A percentile compares a stretch with the other conserved stretches of the same genome.
Evolutionary conservation across 2,888 invertebrate genomes (phyloP).

Genomic region (Epiperipatus broadwayi): DNA sequence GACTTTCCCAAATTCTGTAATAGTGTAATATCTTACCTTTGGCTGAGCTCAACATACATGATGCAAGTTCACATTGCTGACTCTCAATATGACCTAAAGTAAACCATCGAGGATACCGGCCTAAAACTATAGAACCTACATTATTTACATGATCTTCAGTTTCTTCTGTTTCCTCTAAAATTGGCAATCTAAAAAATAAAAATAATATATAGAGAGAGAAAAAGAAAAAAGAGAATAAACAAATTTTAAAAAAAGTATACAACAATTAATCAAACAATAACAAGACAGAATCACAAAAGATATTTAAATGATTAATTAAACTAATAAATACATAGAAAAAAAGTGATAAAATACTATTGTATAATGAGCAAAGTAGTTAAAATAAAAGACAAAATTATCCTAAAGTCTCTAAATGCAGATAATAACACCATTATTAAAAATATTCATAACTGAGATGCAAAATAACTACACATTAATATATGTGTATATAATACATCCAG

Average conservation of each 20-base stretch:
- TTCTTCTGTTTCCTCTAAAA: conserved; percentile 51
- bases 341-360: too few species aligned
- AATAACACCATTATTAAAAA: too few species aligned
- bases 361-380: too few species aligned
- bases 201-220: neutral
- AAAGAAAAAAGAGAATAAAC: conserved; percentile 5
- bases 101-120: conserved; percentile 51
- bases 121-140: conserved; percentile 36
- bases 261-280: neutral
- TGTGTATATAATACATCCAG: too few species aligned
- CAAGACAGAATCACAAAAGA: too few species aligned
- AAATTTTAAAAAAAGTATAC: neutral
- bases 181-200: conserved; percentile 38
- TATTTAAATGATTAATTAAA: too few species aligned
- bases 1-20: too few species aligned
- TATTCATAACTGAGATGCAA: too few species aligned
- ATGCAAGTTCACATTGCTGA: conserved; percentile 56
- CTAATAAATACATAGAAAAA: too few species aligned
- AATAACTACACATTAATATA: too few species aligned
- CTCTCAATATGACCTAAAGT: conserved; percentile 58
- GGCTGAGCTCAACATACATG: conserved; percentile 50
- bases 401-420: too few species aligned
- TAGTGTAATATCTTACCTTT: conserved; percentile 36
- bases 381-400: too few species aligned
- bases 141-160: conserved; percentile 37